Evolutionary conservation across 2,797 vertebrate species (phyloP), one percentile per base, ranked within the genome.

Genomic region (Chaetodon trifasciatus): DNA sequence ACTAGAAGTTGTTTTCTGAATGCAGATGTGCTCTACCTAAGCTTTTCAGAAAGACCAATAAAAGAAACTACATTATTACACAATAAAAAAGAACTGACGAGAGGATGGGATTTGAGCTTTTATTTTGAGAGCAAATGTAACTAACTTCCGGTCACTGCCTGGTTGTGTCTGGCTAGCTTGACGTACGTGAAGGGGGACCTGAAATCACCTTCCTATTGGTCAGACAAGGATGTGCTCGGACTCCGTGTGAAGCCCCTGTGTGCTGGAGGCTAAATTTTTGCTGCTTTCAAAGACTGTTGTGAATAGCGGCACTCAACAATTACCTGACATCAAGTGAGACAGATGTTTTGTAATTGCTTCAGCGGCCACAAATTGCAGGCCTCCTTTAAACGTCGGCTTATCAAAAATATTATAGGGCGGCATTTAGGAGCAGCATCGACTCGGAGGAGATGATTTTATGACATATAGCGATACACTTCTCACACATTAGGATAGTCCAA

Each of bases 151-250:
- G 47, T 46, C 0, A 21, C 1, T 10, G 13, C 0, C 16, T 47
- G 17, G 10, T 40, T 64, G 47, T 40, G n/a, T 58, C 9, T 39
- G 9, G 0, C 1, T 0, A 69, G 6, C 67, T 88, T 88, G 23
- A 76, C 6, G 0, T 3, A 17, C 23, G 7, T 39, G 5, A 1
- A 23, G n/a, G 8, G 13, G 53, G 28, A 3, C 47, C 39, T 64
- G 74, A 32, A 86, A 19, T 68, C n/a, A 5, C 72, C 40, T 47
- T 70, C 64, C 55, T n/a, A 94, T 93, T 93, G 91, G 93, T 69
- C 72, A 65, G 49, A 53, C 32, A 23, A 35, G 60, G 61, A 52
- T 1, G 47, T 7, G 80, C 28, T 56, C 16, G 11, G 60, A 40
- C 55, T 44, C 55, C 60, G 63, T 47, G 68, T 52, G 78, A 37